Percentiles rank a stretch among this genome's conserved stretches.
These are phyloP conservation scores for Sebastes reedi DNA, from an alignment of 2,797 vertebrate species.

Conservation along the genomic window DNA sequence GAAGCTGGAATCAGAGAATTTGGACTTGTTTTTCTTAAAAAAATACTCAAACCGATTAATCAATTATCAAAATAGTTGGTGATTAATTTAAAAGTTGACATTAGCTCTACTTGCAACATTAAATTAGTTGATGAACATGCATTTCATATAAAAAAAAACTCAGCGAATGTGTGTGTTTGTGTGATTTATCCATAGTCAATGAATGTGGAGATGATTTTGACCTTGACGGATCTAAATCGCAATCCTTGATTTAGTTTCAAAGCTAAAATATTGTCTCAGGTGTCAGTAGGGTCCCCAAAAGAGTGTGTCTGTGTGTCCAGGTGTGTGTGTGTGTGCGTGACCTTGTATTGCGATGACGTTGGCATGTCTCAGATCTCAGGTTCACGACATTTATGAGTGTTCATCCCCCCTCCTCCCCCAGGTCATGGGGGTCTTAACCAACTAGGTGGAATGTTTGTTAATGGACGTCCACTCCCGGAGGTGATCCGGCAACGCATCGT, in stretches of 20 bases:
- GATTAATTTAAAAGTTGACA: too few relatives aligned
- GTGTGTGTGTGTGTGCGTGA: not conserved
- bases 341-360: not conserved
- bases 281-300: not conserved
- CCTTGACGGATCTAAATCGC: not conserved
- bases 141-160: not conserved
- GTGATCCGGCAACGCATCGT: slow-evolving; percentile 94
- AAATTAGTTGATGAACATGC: not conserved
- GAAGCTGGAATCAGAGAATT: too few relatives aligned
- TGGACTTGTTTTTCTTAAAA: too few relatives aligned
- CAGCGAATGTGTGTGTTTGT: not conserved
- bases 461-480: slow-evolving; percentile 91
- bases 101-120: not conserved
- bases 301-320: not conserved
- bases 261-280: not conserved
- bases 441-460: slow-evolving; percentile 94
- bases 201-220: not conserved
- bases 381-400: slow-evolving; percentile 82
- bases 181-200: not conserved
- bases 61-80: too few relatives aligned
- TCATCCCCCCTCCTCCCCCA: slow-evolving; percentile 84
- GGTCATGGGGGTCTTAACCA: slow-evolving; percentile 95
- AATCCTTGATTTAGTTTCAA: not conserved
- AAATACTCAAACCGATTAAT: too few relatives aligned
- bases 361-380: slow-evolving; percentile 1